Evolutionary conservation across 2,113 vertebrate genomes (phyloP).

Genomic region (Podarcis muralis): DNA sequence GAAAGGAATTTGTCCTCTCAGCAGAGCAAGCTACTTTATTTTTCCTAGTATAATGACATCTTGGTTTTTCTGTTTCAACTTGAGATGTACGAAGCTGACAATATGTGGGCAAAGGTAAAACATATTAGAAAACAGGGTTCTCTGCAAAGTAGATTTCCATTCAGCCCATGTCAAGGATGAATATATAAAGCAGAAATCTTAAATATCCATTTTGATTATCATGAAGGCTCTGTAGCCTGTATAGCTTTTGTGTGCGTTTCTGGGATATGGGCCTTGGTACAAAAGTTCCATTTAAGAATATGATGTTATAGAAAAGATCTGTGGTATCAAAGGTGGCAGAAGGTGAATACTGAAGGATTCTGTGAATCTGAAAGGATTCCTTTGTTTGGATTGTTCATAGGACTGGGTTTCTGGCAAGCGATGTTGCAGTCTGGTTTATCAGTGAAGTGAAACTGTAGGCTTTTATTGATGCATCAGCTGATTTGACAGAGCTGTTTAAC

Average conservation of each 20-base stretch:
- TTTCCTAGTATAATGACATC: background rate
- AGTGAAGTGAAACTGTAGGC: conserved; percentile 30
- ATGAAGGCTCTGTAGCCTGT: conserved; percentile 31
- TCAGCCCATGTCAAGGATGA: conserved; percentile 21
- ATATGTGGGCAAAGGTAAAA: background rate
- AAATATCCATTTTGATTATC: conserved; percentile 16
- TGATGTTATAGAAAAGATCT: conserved; percentile 53
- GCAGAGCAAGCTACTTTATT: background rate
- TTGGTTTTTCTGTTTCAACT: background rate
- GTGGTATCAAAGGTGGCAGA: conserved; percentile 45
- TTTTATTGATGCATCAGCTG: conserved; percentile 47
- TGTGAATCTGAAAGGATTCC: conserved; percentile 49
- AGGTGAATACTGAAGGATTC: conserved; percentile 46
- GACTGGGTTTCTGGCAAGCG: conserved; percentile 42
- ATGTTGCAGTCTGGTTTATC: conserved; percentile 34
- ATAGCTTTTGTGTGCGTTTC: conserved; percentile 23
- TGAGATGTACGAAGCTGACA: background rate
- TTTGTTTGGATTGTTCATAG: conserved; percentile 43
- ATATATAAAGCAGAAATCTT: conserved; percentile 32
- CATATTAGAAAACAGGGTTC: conserved; percentile 31
- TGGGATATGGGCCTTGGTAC: conserved; percentile 30
- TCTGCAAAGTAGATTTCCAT: conserved; percentile 25
- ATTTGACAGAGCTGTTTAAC: conserved; percentile 28
- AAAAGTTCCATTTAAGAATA: conserved; percentile 44
- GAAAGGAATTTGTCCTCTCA: background rate